Base-by-base conservation (phyloP, 1,140 invertebrate species). In the Campoletis sonorensis region DNA sequence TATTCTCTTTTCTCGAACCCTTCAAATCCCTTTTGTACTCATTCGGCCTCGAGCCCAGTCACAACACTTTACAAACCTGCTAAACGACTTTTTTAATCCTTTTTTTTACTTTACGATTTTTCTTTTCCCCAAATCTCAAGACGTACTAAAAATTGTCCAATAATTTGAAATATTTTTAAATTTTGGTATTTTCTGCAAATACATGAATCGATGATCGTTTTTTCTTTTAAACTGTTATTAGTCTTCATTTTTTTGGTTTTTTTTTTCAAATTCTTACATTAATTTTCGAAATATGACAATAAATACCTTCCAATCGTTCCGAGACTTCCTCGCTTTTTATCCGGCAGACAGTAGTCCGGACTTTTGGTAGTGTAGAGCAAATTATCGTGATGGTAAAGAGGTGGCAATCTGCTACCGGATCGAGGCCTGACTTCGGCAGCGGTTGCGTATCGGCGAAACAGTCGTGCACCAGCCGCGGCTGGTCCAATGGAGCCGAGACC, bases 301-400 rank as follows among this genome's bases (percentile, higher is more conserved):
- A 58, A 58, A 58, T 77, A 95, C 94, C 95, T 94, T 80, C 94
- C 94, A 78, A 89, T 87, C 0, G 95, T 95, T 18, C 95, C 95
- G 4, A 94, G 88, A 49, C 94, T 95, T 0, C 95, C 95, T 4
- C 90, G 89, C 76, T 92, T 93, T 4, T 93, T 92, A 84, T 95
- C 95, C 26, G 92, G 89, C 70, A 94, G 89, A 87, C 95, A 96
- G 83, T 95, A 95, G 85, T 95, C 94, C 0, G 95, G 94, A 18
- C 94, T 95, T 45, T 94, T 94, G 8, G 94, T 94, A 4, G 95
- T 91, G 84, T 93, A 96, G 0, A 95, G 92, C n/a, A 95, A 90
- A 87, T 95, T 95, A 76, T 92, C 90, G 73, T 91, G 90, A 37
- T 91, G 88, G 76, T 92, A 90, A 7, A 92, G 85, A 0, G 91